A percentile compares a stretch with the other conserved stretches of the same genome.
Evolutionary conservation across 1,140 invertebrate species (phyloP).

Genomic region (Aphelenchoides besseyi): DNA sequence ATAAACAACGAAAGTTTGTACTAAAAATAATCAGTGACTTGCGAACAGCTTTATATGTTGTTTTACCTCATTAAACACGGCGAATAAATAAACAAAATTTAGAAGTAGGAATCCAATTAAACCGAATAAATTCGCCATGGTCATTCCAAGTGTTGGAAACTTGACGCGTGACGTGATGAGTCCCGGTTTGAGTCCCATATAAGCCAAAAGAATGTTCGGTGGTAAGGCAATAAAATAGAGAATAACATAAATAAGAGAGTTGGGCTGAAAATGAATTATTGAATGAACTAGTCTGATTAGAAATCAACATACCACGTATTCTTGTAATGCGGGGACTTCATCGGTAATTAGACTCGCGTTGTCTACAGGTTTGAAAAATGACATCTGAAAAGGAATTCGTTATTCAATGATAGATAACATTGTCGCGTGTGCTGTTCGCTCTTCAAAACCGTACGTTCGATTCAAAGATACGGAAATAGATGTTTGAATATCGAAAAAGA

Average conservation of each 20-base stretch:
- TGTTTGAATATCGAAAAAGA: too few relatives aligned
- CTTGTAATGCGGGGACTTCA: constrained; percentile 26
- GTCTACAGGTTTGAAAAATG: constrained; percentile 53
- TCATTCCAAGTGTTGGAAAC: constrained; percentile 51
- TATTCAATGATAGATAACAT: too few relatives aligned
- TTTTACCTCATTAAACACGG: constrained; percentile 47
- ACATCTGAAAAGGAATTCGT: constrained; percentile 32
- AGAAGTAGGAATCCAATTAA: constrained; percentile 49
- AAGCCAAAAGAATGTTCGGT: constrained; percentile 51
- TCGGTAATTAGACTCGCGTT: constrained; percentile 30
- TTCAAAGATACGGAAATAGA: too few relatives aligned
- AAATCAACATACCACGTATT: constrained; percentile 36
- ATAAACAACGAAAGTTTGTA: constrained; percentile 46
- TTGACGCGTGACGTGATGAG: constrained; percentile 54
- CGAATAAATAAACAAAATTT: constrained; percentile 50
- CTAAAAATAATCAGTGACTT: constrained; percentile 23
- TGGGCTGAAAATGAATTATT: too few relatives aligned
- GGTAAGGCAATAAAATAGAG: constrained; percentile 53
- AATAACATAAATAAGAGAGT: constrained; percentile 53
- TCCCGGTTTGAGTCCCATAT: constrained; percentile 49
- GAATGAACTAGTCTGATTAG: too few relatives aligned
- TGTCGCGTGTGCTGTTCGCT: too few relatives aligned
- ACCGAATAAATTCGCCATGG: constrained; percentile 53
- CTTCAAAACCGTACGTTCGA: too few relatives aligned
- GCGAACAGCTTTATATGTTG: constrained; percentile 2